Conservation (phyloP, 2,888 invertebrate species). For the Oeneis ivallda region DNA sequence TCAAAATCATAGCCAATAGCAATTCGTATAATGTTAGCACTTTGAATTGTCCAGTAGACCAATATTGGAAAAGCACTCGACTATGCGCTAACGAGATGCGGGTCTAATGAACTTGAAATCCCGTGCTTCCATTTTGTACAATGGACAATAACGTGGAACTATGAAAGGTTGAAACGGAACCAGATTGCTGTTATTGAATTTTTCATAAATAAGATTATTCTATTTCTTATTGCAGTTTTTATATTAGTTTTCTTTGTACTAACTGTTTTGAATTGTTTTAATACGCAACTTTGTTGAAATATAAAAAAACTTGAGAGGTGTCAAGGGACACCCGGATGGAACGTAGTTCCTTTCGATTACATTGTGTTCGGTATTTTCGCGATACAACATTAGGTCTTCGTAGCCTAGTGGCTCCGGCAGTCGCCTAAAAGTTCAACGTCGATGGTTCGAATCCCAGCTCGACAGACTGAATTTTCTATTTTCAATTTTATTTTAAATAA, state of each 20-base stretch:
- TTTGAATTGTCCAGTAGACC: slow-evolving; percentile 62
- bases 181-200: slow-evolving; percentile 15
- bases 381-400: too few species aligned
- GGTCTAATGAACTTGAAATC: slow-evolving; percentile 79
- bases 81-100: slow-evolving; percentile 74
- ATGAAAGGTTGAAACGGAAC: slow-evolving; percentile 45
- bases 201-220: slow-evolving; percentile 8
- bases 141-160: slow-evolving; percentile 62
- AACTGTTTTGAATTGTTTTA: background rate
- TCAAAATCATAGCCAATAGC: slow-evolving; percentile 26
- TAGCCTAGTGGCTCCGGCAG: too few species aligned
- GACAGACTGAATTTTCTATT: too few species aligned
- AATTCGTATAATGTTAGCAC: slow-evolving; percentile 43
- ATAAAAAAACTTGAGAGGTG: too few species aligned
- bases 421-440: too few species aligned
- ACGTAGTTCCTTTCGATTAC: too few species aligned
- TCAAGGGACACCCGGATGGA: too few species aligned
- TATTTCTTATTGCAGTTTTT: background rate
- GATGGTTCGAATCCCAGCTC: too few species aligned
- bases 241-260: background rate
- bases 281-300: too few species aligned
- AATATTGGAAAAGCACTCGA: slow-evolving; percentile 77
- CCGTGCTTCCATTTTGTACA: slow-evolving; percentile 75
- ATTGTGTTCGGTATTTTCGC: too few species aligned
- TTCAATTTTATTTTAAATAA: too few species aligned